phyloP scores from a whole-genome alignment of 1,140 invertebrate species.

The Apis dorsata region DNA sequence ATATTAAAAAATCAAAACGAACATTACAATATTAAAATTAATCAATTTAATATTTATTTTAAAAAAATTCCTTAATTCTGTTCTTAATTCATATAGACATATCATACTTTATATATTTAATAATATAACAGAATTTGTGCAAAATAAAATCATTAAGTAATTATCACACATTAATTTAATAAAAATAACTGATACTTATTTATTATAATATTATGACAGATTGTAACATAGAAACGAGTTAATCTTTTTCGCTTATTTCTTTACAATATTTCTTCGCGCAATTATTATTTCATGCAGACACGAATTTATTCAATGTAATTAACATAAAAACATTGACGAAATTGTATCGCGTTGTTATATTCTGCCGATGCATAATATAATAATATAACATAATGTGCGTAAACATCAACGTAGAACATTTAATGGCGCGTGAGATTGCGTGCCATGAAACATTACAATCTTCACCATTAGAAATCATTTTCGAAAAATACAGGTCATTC shows the following conservation, averaged over 20 bases:
- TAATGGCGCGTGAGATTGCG: conserved; percentile 32
- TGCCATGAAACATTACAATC: conserved; percentile 19
- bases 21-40: no score
- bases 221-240: not conserved
- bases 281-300: conserved; percentile 12
- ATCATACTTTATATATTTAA: no score
- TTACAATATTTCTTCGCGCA: not conserved
- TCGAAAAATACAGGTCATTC: conserved; percentile 14
- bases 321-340: conserved; percentile 7
- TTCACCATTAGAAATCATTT: conserved; percentile 33
- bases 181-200: not conserved
- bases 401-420: conserved; percentile 26
- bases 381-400: conserved; percentile 25
- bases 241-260: not conserved
- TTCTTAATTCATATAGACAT: no score
- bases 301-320: conserved; percentile 8
- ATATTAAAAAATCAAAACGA: no score
- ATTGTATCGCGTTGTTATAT: not conserved
- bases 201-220: not conserved
- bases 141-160: not conserved
- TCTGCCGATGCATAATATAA: not conserved
- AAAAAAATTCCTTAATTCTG: no score
- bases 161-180: not conserved
- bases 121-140: not conserved
- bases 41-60: no score